Conservation (phyloP, 2,113 vertebrate species). For the Taxidea taxus region DNA sequence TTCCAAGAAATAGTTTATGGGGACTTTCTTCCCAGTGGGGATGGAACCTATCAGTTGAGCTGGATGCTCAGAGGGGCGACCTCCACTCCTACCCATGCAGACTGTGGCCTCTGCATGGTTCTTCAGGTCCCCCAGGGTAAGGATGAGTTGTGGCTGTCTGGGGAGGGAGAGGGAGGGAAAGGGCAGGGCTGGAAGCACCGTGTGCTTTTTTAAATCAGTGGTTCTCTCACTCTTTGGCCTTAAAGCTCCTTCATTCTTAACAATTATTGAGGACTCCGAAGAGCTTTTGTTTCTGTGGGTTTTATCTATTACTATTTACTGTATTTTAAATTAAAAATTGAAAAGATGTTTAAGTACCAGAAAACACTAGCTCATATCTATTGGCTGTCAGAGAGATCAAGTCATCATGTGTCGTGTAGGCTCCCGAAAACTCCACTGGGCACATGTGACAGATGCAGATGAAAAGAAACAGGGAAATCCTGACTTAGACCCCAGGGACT, state of each 20-base stretch:
- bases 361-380: background rate
- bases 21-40: constrained; percentile 55
- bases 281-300: background rate
- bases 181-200: background rate
- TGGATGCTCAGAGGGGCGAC: background rate
- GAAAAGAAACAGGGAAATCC: background rate
- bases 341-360: background rate
- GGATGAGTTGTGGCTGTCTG: background rate
- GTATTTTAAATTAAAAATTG: background rate
- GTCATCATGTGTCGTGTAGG: background rate
- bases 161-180: background rate
- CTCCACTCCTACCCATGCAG: constrained; percentile 70
- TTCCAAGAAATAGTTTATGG: constrained; percentile 49
- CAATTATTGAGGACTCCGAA: background rate
- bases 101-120: constrained; percentile 47
- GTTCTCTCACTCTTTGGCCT: background rate
- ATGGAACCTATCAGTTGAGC: constrained; percentile 77
- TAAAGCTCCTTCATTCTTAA: background rate
- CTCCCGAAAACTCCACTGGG: background rate
- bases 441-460: background rate
- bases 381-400: background rate
- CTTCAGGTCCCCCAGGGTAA: constrained; percentile 72
- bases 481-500: background rate
- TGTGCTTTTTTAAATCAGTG: background rate
- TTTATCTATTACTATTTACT: background rate